Base-by-base conservation (phyloP, 1,140 invertebrate species). In the Drosophila malerkotliana region DNA sequence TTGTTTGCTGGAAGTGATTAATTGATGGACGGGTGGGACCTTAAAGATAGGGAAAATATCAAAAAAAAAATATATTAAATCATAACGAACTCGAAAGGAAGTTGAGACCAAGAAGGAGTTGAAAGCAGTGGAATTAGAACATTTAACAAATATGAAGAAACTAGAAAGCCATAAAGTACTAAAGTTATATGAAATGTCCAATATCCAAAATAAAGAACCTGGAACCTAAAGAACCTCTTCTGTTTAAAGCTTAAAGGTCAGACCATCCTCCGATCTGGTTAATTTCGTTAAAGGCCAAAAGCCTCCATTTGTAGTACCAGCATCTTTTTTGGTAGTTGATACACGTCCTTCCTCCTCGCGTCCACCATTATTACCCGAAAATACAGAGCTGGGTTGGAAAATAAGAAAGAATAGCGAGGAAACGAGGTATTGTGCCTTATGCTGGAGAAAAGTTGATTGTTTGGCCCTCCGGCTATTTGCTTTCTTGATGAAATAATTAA, bases 401-500 rank as follows among this genome's bases (percentile, higher is more conserved):
- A 55, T 48, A 51, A 58, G 12, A 37, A 30, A 34, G 37, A 26
- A 41, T 41, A 44, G 48, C 47, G n/a, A 34, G 51, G 39, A 61
- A 60, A 37, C 32, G 41, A 49, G 39, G 41, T 59, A 59, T 66
- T 48, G 56, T 82, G 83, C 60, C 83, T 69, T 76, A 61, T 79
- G 79, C 60, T 51, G 67, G 64, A 12, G 45, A 72, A 49, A 79
- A 83, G 79, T 88, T 87, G 79, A 88, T 87, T 83, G 83, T 88
- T 83, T 83, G 83, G 67, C 69, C 83, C 84, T 88, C 72, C 61
- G 83, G 84, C 68, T 89, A 83, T 83, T 88, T 88, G 83, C 84
- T 89, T 88, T 79, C 83, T 79, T 88, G 83, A 89, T 88, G 84
- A 88, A 88, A 88, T 88, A 88, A 88, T 88, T 88, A 88, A 88